These are phyloP conservation scores for Pyrrhia umbra DNA, from an alignment of 2,888 invertebrate genomes.

Conservation along the genomic window DNA sequence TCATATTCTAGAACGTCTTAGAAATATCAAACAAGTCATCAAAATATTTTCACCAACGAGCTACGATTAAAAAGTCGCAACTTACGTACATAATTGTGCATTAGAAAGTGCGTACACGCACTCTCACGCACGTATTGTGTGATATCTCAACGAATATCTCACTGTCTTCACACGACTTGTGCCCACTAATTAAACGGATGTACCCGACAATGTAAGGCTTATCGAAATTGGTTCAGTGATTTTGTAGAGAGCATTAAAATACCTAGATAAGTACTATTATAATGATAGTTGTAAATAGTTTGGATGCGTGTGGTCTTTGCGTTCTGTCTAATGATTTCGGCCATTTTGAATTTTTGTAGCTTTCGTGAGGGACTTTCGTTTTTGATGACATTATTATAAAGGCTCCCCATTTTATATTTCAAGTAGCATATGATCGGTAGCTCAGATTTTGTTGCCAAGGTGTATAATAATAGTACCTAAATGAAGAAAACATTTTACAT, in stretches of 20 bases:
- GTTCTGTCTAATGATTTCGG: constrained; percentile 1
- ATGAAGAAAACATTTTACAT: too few species aligned
- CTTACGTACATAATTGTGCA: constrained; percentile 61
- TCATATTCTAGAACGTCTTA: not conserved
- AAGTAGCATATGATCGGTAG: too few species aligned
- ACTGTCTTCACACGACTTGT: constrained; percentile 64
- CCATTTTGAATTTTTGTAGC: constrained; percentile 2
- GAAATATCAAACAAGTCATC: constrained; percentile 12
- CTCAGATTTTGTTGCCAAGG: too few species aligned
- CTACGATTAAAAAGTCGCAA: constrained; percentile 57
- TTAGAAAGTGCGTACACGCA: constrained; percentile 71
- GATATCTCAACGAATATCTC: constrained; percentile 63
- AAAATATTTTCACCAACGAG: constrained; percentile 57
- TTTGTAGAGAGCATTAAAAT: constrained; percentile 59
- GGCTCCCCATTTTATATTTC: too few species aligned
- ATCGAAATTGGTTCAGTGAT: constrained; percentile 66
- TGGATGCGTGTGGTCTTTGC: constrained; percentile 34
- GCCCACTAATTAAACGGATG: constrained; percentile 64
- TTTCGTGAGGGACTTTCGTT: not conserved
- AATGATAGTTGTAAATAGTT: constrained; percentile 31
- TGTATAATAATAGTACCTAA: too few species aligned
- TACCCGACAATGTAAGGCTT: constrained; percentile 62
- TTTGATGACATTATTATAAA: too few species aligned
- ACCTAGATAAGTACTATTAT: constrained; percentile 50
- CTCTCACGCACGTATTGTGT: constrained; percentile 66